A percentile compares a stretch with the other conserved stretches of the same genome.
Conservation (phyloP, 2,888 invertebrate species). For the Panopea generosa region DNA sequence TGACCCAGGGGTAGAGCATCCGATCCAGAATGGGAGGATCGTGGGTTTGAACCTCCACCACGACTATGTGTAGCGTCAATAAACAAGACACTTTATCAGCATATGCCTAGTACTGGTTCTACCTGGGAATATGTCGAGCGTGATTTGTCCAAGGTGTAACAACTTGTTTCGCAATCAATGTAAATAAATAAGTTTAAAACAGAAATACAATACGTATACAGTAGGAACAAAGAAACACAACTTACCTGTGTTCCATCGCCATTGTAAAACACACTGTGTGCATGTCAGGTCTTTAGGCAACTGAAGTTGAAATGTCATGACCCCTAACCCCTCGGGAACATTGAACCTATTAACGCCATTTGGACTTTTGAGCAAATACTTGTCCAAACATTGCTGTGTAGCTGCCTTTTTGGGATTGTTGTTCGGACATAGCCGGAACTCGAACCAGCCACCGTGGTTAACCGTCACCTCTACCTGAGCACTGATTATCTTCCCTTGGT, state of each 20-base stretch:
- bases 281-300: constrained; percentile 55
- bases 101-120: no score
- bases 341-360: constrained; percentile 33
- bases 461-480: constrained; percentile 76
- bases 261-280: constrained; percentile 56
- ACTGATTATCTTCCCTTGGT: constrained; percentile 71
- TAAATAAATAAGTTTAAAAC: no score
- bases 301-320: constrained; percentile 19
- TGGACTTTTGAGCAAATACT: constrained; percentile 45
- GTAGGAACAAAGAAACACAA: not conserved
- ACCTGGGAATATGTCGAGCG: no score
- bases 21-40: no score
- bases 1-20: no score
- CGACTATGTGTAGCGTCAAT: no score
- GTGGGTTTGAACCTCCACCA: no score
- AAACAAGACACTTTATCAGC: no score
- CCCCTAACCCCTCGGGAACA: constrained; percentile 26
- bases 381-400: constrained; percentile 61
- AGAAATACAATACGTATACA: no score
- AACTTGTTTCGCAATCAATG: no score
- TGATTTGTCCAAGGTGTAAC: no score
- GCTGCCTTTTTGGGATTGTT: constrained; percentile 56
- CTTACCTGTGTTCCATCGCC: constrained; percentile 62
- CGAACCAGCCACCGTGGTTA: constrained; percentile 81
- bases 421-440: constrained; percentile 77